Base-by-base conservation (phyloP, 2,888 invertebrate species). In the Sinotaia quadrata region DNA sequence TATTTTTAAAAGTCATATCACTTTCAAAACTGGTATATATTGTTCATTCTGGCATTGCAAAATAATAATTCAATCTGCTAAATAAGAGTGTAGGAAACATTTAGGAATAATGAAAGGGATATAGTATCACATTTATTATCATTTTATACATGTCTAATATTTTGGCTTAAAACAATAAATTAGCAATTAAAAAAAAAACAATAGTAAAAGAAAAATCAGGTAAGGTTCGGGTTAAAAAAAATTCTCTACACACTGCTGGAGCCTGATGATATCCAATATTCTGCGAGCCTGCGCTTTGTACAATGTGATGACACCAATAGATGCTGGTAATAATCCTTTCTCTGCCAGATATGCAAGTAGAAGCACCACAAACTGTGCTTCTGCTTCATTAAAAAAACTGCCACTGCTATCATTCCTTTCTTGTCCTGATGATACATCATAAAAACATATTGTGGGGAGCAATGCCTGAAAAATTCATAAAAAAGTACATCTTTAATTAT, bases 221-320 rank as follows among this genome's bases (percentile, higher is more conserved):
- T n/a, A n/a, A n/a, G n/a, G n/a, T n/a, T n/a, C n/a, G n/a, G n/a
- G n/a, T n/a, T n/a, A n/a, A n/a, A n/a, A n/a, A n/a, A n/a, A n/a
- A n/a, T n/a, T n/a, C n/a, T n/a, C n/a, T n/a, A n/a, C 41, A 10
- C 18, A 37, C 58, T n/a, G 12, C 15, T 4, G 15, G 41, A 12
- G 12, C 27, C 56, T 56, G 31, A 65, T 56, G 31, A 56, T 56
- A n/a, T 65, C 44, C n/a, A 56, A 15, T 10, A 65, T 65, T 21
- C 56, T 41, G 15, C 41, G 56, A 10, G 65, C 77, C 77, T 85
- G 85, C 12, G 83, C 80, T 60, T 77, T 79, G 75, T 84, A 85
- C 34, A 84, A 77, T 4, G 84, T 84, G 54, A 85, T 82, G 41
- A 85, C 84, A 18, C 85, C 85, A 47, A 85, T 76, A 44, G 72